phyloP scores from a whole-genome alignment of 53 echinoderm and acorn worm species.

The Actinopyga echinites region DNA sequence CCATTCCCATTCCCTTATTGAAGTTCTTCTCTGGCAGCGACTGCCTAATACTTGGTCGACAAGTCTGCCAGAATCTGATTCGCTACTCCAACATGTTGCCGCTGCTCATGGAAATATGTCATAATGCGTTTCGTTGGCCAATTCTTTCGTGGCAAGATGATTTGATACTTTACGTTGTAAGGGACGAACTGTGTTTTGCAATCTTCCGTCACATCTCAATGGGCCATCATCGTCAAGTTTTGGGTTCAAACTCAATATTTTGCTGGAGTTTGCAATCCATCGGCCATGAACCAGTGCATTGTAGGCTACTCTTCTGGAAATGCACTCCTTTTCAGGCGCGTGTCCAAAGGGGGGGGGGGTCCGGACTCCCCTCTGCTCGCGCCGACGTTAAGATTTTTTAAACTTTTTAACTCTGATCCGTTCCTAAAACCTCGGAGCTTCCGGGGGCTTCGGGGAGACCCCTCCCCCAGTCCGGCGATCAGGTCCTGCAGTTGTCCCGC shows the following conservation, averaged over 20 bases:
- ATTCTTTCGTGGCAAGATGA: constrained; percentile 34
- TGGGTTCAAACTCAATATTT: constrained; percentile 28
- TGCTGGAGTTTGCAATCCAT: background rate
- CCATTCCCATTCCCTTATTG: constrained; percentile 34
- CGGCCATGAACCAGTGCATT: too few relatives aligned
- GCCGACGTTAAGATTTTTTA: too few relatives aligned
- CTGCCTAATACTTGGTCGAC: background rate
- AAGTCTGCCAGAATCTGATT: constrained; percentile 18
- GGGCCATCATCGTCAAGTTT: constrained; percentile 14
- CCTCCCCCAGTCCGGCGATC: too few relatives aligned
- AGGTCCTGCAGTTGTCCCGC: too few relatives aligned
- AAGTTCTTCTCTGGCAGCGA: constrained; percentile 24
- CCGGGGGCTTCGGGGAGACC: too few relatives aligned
- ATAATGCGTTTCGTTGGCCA: constrained; percentile 22
- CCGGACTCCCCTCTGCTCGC: too few relatives aligned
- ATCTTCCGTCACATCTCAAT: constrained; percentile 1
- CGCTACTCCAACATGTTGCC: constrained; percentile 14
- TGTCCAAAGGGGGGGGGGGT: too few relatives aligned
- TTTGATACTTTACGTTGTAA: constrained; percentile 15
- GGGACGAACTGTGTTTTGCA: background rate
- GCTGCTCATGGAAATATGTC: constrained; percentile 17
- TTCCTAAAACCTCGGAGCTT: too few relatives aligned
- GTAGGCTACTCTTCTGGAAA: constrained; percentile 21
- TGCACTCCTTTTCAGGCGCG: background rate
- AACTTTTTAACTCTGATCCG: too few relatives aligned